These are phyloP conservation scores for Perca schrenkii DNA, from an alignment of 2,113 vertebrate genomes.

Conservation along the genomic window DNA sequence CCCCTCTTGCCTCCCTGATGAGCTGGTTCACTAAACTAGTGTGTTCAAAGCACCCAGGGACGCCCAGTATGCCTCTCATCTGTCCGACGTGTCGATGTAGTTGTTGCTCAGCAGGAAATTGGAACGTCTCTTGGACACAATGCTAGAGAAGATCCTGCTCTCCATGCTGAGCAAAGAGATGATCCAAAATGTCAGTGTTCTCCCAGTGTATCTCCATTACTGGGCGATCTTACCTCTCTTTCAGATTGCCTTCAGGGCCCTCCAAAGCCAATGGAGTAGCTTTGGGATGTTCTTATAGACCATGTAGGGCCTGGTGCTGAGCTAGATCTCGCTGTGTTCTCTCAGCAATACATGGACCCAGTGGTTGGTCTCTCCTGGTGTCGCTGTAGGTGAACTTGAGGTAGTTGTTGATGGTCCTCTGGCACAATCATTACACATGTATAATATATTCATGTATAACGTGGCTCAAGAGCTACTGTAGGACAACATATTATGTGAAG, in stretches of 20 bases:
- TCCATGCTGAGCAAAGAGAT: not conserved
- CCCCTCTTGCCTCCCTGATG: not conserved
- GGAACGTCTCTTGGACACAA: not conserved
- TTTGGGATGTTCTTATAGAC: not conserved
- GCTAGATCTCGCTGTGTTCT: not conserved
- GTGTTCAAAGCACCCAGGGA: not conserved
- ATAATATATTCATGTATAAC: too few relatives aligned
- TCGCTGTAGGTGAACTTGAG: not conserved
- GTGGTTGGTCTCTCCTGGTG: not conserved
- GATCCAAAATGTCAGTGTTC: not conserved
- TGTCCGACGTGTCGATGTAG: not conserved
- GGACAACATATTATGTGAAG: too few relatives aligned
- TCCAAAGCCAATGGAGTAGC: not conserved
- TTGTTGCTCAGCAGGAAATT: not conserved
- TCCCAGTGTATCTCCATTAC: not conserved
- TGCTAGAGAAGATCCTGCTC: not conserved
- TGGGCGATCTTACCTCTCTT: not conserved
- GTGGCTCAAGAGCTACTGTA: too few relatives aligned
- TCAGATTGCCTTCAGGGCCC: not conserved
- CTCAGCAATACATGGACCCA: not conserved
- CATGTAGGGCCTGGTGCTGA: not conserved
- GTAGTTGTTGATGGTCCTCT: too few relatives aligned
- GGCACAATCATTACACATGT: too few relatives aligned
- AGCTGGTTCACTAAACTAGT: not conserved
- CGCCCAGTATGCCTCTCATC: not conserved